These are phyloP conservation scores for Torymus auratus DNA, from an alignment of 2,888 invertebrate species.

Conservation along the genomic window DNA sequence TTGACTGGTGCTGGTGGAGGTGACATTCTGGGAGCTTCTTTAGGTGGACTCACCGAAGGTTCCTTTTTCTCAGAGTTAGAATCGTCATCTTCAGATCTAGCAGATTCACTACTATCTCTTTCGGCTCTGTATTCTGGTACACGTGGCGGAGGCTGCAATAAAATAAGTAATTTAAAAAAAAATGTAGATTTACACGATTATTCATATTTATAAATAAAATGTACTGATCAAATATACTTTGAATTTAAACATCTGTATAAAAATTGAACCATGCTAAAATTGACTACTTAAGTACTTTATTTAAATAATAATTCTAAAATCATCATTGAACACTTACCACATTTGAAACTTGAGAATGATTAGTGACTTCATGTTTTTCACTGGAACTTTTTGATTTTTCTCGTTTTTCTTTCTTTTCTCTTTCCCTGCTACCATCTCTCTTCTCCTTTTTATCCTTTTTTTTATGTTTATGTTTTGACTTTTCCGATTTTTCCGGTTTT, in stretches of 20 bases:
- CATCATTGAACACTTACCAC: conserved; percentile 22
- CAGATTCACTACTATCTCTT: conserved; percentile 71
- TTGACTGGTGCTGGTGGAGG: conserved; percentile 65
- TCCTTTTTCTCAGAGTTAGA: conserved; percentile 64
- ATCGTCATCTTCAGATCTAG: conserved; percentile 71
- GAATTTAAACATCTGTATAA: too few relatives aligned
- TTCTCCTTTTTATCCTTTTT: conserved; percentile 81
- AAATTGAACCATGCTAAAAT: too few relatives aligned
- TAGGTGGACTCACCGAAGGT: conserved; percentile 35
- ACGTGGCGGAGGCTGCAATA: conserved; percentile 63
- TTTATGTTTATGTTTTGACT: conserved; percentile 79
- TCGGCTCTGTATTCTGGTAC: conserved; percentile 64
- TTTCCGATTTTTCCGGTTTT: conserved; percentile 76
- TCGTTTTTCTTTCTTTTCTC: conserved; percentile 76
- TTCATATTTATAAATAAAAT: too few relatives aligned
- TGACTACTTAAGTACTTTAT: too few relatives aligned
- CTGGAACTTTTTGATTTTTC: conserved; percentile 72
- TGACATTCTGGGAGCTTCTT: conserved; percentile 70
- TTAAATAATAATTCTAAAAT: too few relatives aligned
- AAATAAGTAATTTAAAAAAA: neutral
- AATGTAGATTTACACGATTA: too few relatives aligned
- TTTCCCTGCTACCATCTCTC: conserved; percentile 82
- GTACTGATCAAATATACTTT: too few relatives aligned
- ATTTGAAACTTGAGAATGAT: conserved; percentile 69
- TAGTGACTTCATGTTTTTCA: conserved; percentile 72